phyloP scores from a whole-genome alignment of 92 coral and sea anemone genomes.

The Phymanthus crucifer region DNA sequence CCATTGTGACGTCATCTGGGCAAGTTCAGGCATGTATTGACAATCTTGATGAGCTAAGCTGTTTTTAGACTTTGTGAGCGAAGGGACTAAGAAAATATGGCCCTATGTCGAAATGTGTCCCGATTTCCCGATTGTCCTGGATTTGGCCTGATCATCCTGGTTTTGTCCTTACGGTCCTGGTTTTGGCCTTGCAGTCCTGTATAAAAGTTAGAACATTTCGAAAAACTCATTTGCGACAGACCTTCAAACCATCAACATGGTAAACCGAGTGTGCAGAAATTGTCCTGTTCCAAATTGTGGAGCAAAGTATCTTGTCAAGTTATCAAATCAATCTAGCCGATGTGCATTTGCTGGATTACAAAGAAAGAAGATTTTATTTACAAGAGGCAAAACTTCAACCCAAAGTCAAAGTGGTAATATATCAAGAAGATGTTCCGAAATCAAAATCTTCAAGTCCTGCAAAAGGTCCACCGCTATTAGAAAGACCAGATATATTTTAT shows the following conservation, averaged over 20 bases:
- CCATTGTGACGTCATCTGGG: constrained; percentile 15
- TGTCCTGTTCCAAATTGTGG: constrained; percentile 46
- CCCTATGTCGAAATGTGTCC: too few species aligned
- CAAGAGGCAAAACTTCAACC: too few species aligned
- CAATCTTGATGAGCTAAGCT: not conserved
- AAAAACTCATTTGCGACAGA: not conserved
- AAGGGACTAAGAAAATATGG: not conserved
- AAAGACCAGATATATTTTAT: too few species aligned
- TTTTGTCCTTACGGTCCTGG: too few species aligned
- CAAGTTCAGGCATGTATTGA: constrained; percentile 13
- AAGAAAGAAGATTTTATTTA: too few species aligned
- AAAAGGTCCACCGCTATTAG: too few species aligned
- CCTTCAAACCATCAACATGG: constrained; percentile 16
- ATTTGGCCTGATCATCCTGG: not conserved
- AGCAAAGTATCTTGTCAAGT: constrained; percentile 38
- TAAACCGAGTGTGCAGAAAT: constrained; percentile 42
- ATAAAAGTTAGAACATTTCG: not conserved
- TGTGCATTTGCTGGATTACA: not conserved
- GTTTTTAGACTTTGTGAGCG: not conserved
- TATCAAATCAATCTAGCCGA: constrained; percentile 35
- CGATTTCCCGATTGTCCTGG: too few species aligned
- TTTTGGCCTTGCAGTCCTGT: too few species aligned
- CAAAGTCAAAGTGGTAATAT: too few species aligned
- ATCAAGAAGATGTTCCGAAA: too few species aligned
- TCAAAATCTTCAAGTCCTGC: too few species aligned